phyloP scores from a whole-genome alignment of 2,113 vertebrate genomes.

The Apistogramma diplotaenia region DNA sequence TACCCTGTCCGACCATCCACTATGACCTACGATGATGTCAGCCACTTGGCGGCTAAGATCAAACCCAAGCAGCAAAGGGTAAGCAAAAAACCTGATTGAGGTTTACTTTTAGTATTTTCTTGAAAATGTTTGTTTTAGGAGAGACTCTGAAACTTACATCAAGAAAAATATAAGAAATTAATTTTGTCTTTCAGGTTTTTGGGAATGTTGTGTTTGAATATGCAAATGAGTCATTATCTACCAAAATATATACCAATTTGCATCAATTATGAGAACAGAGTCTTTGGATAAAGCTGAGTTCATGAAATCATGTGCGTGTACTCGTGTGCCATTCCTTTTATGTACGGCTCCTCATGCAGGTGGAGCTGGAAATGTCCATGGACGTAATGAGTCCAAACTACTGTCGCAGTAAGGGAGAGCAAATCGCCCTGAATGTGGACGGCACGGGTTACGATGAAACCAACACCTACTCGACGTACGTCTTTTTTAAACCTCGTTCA shows the following conservation, averaged over 20 bases:
- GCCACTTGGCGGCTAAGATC: slow-evolving; percentile 90
- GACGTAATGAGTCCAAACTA: slow-evolving; percentile 94
- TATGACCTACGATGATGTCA: slow-evolving; percentile 91
- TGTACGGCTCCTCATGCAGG: slow-evolving; percentile 65
- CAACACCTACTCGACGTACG: slow-evolving; percentile 90
- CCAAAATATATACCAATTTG: too few relatives aligned
- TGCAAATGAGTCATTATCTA: too few relatives aligned
- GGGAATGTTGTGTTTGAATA: neutral
- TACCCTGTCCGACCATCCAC: slow-evolving; percentile 91
- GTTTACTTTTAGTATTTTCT: neutral
- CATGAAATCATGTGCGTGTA: neutral
- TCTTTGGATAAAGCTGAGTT: neutral
- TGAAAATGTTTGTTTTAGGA: neutral
- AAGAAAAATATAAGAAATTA: neutral
- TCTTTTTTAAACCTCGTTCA: slow-evolving; percentile 6
- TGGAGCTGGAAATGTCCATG: slow-evolving; percentile 90
- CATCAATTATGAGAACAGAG: too few relatives aligned
- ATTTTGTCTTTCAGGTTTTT: neutral
- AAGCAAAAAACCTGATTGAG: neutral
- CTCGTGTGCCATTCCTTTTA: neutral
- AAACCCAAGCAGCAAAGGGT: slow-evolving; percentile 98
- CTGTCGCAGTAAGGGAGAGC: slow-evolving; percentile 96
- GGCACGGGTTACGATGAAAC: slow-evolving; percentile 85
- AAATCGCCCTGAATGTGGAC: slow-evolving; percentile 95
- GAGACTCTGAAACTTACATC: neutral